phyloP scores from a whole-genome alignment of 2,113 vertebrate genomes.

The Cottus gobio region DNA sequence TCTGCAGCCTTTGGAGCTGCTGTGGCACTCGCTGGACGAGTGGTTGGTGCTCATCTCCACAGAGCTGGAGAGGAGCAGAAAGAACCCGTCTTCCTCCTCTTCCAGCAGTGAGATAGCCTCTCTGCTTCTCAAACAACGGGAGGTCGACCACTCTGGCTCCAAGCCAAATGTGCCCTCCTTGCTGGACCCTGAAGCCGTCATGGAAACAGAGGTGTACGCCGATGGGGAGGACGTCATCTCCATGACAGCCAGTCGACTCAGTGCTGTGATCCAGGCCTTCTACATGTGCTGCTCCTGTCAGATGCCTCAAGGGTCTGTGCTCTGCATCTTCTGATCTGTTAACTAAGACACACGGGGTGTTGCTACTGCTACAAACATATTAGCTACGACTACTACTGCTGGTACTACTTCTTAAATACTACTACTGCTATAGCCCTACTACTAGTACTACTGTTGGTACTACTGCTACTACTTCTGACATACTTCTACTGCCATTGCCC shows the following conservation, averaged over 20 bases:
- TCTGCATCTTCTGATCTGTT: constrained; percentile 7
- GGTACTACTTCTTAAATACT: too few species aligned
- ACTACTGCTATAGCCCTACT: too few species aligned
- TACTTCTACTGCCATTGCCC: too few species aligned
- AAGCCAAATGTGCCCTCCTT: constrained; percentile 40
- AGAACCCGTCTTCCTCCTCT: constrained; percentile 79
- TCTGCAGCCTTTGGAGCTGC: constrained; percentile 92
- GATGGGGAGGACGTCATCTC: constrained; percentile 97
- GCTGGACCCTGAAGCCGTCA: constrained; percentile 71
- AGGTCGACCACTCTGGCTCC: constrained; percentile 63
- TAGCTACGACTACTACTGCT: background rate
- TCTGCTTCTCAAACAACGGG: constrained; percentile 90
- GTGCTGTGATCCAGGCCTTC: constrained; percentile 98
- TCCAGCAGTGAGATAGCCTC: constrained; percentile 81
- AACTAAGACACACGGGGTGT: too few species aligned
- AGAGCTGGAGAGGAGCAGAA: constrained; percentile 90
- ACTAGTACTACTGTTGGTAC: too few species aligned
- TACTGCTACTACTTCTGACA: too few species aligned
- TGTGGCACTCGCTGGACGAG: constrained; percentile 98
- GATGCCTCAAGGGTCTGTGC: constrained; percentile 91
- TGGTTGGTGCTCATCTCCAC: constrained; percentile 98
- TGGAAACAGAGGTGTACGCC: constrained; percentile 85
- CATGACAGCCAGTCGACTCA: constrained; percentile 96
- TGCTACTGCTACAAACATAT: too few species aligned
- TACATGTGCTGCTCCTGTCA: constrained; percentile 99